A percentile compares a stretch with the other conserved stretches of the same genome.
Evolutionary conservation across 2,113 vertebrate species (phyloP).

Genomic region (Ahaetulla prasina): DNA sequence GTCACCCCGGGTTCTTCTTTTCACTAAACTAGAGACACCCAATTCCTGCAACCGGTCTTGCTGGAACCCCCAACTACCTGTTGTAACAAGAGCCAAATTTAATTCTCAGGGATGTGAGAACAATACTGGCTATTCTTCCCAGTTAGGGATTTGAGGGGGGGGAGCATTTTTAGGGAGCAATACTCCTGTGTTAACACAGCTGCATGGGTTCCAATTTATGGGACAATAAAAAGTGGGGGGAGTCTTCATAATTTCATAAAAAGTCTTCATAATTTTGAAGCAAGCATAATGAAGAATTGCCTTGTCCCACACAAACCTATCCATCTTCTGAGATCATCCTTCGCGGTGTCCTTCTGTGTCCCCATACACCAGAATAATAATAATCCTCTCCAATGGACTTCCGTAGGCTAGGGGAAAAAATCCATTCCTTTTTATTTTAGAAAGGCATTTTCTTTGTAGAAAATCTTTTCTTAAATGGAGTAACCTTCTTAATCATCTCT

Average conservation of each 20-base stretch:
- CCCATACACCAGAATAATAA: not conserved
- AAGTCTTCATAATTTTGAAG: not conserved
- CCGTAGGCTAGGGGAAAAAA: not conserved
- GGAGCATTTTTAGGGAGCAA: not conserved
- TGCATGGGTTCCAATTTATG: not conserved
- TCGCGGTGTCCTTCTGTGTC: not conserved
- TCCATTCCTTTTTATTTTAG: not conserved
- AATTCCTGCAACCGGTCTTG: no score
- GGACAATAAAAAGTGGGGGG: no score
- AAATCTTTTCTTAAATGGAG: not conserved
- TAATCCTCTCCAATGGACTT: not conserved
- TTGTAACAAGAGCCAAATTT: conserved; percentile 7
- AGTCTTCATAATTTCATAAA: not conserved
- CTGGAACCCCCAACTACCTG: conserved; percentile 2
- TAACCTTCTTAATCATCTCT: not conserved
- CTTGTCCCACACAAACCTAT: not conserved
- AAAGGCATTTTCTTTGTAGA: not conserved
- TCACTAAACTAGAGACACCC: no score
- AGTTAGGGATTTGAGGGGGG: not conserved
- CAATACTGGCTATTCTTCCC: not conserved
- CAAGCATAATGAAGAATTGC: not conserved
- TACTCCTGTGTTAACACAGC: not conserved
- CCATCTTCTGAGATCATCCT: not conserved
- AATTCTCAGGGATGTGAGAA: conserved; percentile 4
- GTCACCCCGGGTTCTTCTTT: no score